phyloP scores from a whole-genome alignment of 2,888 invertebrate genomes.

The Drosophila barbarae region DNA sequence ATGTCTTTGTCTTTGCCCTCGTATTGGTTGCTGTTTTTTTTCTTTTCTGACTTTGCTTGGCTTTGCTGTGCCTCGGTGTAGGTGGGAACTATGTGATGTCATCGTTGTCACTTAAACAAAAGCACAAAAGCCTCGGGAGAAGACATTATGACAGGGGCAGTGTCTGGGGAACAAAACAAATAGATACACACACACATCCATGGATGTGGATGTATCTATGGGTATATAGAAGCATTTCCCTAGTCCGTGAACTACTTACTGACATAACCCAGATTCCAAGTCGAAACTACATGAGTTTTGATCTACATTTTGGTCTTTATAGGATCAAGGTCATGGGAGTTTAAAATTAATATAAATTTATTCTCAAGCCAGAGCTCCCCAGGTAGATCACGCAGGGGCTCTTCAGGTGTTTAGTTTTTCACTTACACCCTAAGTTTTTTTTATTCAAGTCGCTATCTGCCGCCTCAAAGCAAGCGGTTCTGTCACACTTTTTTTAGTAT shows the following conservation, averaged over 20 bases:
- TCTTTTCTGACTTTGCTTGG: conserved; percentile 7
- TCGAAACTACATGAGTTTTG: not conserved
- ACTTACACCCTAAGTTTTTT: not conserved
- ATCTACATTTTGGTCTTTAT: not conserved
- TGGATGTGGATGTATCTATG: not conserved
- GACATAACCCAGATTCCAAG: conserved; percentile 5
- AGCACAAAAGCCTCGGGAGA: conserved; percentile 29
- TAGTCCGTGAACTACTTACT: not conserved
- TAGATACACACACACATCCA: conserved; percentile 4
- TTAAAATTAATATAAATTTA: too few relatives aligned
- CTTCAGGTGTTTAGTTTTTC: not conserved
- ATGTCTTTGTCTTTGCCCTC: conserved; percentile 34
- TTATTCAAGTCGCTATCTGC: not conserved
- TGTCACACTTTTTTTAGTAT: not conserved
- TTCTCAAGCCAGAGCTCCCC: not conserved
- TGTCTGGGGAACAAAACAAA: conserved; percentile 12
- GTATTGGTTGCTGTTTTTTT: conserved; percentile 14
- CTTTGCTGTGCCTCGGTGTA: conserved; percentile 40
- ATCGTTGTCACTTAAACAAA: conserved; percentile 50
- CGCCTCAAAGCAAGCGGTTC: not conserved
- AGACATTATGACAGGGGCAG: conserved; percentile 27
- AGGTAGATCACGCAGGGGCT: too few relatives aligned
- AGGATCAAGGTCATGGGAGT: not conserved
- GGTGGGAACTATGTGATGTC: conserved; percentile 64
- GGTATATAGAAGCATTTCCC: conserved; percentile 1